Conservation (phyloP, 2,113 vertebrate species). For the Beaufortia kweichowensis region DNA sequence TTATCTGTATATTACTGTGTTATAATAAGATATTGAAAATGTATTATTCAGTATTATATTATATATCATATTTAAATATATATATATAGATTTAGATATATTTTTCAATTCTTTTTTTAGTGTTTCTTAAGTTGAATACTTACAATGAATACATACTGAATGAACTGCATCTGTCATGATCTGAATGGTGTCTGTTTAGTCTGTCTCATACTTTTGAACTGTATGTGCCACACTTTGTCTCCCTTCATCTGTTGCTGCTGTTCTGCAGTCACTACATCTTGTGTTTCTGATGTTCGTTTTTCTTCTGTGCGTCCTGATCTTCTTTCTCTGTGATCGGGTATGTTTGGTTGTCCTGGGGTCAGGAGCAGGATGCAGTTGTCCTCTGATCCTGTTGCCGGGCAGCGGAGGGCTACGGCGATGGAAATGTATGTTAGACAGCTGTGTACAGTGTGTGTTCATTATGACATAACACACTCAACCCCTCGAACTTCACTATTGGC, state of each 20-base stretch:
- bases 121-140: too few relatives aligned
- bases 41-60: too few relatives aligned
- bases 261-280: conserved; percentile 50
- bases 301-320: conserved; percentile 33
- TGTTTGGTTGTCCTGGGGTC: conserved; percentile 30
- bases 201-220: neutral
- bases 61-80: too few relatives aligned
- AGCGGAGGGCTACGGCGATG: conserved; percentile 72
- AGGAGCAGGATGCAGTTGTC: conserved; percentile 75
- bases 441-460: conserved; percentile 59
- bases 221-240: neutral
- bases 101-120: too few relatives aligned
- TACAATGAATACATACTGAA: too few relatives aligned
- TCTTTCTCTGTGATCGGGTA: conserved; percentile 45
- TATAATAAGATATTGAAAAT: too few relatives aligned
- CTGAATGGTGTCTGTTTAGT: neutral
- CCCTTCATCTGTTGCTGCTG: conserved; percentile 32
- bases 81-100: too few relatives aligned
- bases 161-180: neutral
- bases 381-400: conserved; percentile 65
- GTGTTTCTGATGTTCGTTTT: conserved; percentile 55
- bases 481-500: conserved; percentile 64
- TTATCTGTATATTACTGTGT: too few relatives aligned
- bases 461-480: conserved; percentile 31
- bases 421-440: conserved; percentile 73